Base-by-base conservation (phyloP, 2,113 vertebrate genomes). In the Ictalurus punctatus region DNA sequence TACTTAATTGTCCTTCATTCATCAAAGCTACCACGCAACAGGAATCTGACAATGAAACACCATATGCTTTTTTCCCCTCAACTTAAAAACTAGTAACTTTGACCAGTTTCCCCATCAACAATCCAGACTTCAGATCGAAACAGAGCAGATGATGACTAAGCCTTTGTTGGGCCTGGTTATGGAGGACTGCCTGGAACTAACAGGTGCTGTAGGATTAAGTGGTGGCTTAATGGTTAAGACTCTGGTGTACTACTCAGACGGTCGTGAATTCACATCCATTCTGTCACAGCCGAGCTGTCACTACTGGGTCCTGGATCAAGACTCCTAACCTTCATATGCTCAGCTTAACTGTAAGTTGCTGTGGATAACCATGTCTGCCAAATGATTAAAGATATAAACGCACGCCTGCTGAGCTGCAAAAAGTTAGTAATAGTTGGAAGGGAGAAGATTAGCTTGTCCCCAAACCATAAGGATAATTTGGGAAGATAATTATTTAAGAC, bases 261-360 rank as follows among this genome's bases (percentile, higher is more conserved):
- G 71, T 12, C 34, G 19, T 78, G 74, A 52, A 78, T 78, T 52
- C 21, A 5, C 27, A 52, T 80, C 25, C 27, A 80, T 30, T 3
- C 48, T 56, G 48, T 27, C 48, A 54, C 27, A 6, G 40, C 74
- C 10, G 27, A 74, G 71, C 74, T 27, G 14, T 27, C 27, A n/a
- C 4, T 80, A 8, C 3, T 56, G 78, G 48, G 48, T 14, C 25
- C 27, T 80, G 14, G 12, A 78, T 48, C 23, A 52, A 78, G 74
- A 78, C 78, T 48, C n/a, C n/a, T 56, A 80, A 80, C 44, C 78
- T 80, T 80, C 27, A n/a, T 54, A 30, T 80, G 48, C 48, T 80
- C 78, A 80, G 12, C 27, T 30, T n/a, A 30, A 56, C 12, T 78
- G 74, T 27, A 48, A 14, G 44, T 48, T 52, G 0, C 21, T 8